phyloP scores from a whole-genome alignment of 1,140 invertebrate genomes.

The Lepidurus packardi region DNA sequence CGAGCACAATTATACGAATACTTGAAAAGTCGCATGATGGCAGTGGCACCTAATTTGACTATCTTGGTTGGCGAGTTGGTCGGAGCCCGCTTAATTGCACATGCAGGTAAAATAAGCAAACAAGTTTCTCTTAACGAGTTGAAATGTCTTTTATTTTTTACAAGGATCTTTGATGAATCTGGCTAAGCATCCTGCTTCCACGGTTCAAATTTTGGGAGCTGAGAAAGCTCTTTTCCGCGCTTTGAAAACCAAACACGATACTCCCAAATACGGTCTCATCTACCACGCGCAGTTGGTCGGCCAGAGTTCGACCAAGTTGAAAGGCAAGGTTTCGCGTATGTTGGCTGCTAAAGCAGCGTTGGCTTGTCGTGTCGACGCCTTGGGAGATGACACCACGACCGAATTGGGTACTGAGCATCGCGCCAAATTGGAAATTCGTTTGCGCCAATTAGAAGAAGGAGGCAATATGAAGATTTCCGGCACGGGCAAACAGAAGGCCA shows the following conservation, averaged over 20 bases:
- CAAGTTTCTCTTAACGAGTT: neutral
- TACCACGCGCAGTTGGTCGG: slow-evolving; percentile 93
- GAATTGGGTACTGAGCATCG: slow-evolving; percentile 81
- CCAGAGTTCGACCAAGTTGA: slow-evolving; percentile 77
- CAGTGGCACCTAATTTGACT: slow-evolving; percentile 95
- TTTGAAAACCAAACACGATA: slow-evolving; percentile 93
- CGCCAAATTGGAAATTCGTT: slow-evolving; percentile 72
- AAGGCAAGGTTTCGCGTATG: slow-evolving; percentile 94
- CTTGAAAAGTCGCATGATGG: slow-evolving; percentile 92
- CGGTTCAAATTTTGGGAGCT: slow-evolving; percentile 95
- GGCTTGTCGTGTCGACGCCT: slow-evolving; percentile 88
- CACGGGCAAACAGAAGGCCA: slow-evolving; percentile 69
- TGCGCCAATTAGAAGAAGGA: slow-evolving; percentile 76
- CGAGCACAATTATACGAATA: slow-evolving; percentile 79
- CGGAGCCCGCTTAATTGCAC: slow-evolving; percentile 89
- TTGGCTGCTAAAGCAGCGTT: slow-evolving; percentile 91
- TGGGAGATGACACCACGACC: slow-evolving; percentile 76
- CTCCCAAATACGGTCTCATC: slow-evolving; percentile 98
- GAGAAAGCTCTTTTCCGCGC: slow-evolving; percentile 97
- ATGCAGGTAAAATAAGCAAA: slow-evolving; percentile 59
- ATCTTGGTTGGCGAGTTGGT: slow-evolving; percentile 92
- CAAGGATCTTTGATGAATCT: slow-evolving; percentile 83
- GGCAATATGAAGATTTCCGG: slow-evolving; percentile 76
- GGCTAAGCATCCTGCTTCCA: slow-evolving; percentile 97
- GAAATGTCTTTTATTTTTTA: neutral